Evolutionary conservation across 1,140 invertebrate genomes (phyloP), one percentile per base, ranked within the genome.

Genomic region (Himalopsyche phryganea): DNA sequence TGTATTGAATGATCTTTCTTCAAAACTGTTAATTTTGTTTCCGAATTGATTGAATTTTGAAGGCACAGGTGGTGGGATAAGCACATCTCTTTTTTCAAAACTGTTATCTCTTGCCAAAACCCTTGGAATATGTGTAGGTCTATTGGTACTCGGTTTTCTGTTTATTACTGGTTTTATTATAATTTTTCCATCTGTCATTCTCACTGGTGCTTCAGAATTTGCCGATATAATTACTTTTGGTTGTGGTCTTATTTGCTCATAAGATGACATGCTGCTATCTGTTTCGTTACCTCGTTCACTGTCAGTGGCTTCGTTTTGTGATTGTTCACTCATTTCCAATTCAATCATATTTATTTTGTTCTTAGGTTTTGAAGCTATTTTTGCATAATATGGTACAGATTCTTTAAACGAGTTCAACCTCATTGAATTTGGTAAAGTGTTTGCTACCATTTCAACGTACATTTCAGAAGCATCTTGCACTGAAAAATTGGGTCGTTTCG

Each of bases 1-100:
- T 13, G 70, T 69, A 50, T 76, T 74, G 32, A 74, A 69, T 53
- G 73, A 66, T 58, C 75, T 74, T 66, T 74, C 64, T 19, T 60
- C 58, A n/a, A 33, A 50, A 9, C 55, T 58, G 23, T 50, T 47
- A 14, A n/a, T 15, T 13, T n/a, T 50, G 28, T 15, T 42, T 14
- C n/a, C 17, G 17, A 60, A 45, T 10, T 35, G 2, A 53, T 41
- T 36, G 9, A 2, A 7, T 19, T 58, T 75, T 68, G 14, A 75
- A 65, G 65, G 70, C 69, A 48, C 70, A 71, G 67, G 75, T 71
- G 49, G 61, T 66, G 32, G 23, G 19, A 70, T 67, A 50, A 72
- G 69, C 10, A 67, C 59, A 51, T 73, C 68, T 46, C 70, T 68
- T 47, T 69, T 69, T 48, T 73, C 71, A 28, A 70, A 53, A 33